Base-by-base conservation (phyloP, 2,888 invertebrate genomes). In the Drosophila anomalipes region DNA sequence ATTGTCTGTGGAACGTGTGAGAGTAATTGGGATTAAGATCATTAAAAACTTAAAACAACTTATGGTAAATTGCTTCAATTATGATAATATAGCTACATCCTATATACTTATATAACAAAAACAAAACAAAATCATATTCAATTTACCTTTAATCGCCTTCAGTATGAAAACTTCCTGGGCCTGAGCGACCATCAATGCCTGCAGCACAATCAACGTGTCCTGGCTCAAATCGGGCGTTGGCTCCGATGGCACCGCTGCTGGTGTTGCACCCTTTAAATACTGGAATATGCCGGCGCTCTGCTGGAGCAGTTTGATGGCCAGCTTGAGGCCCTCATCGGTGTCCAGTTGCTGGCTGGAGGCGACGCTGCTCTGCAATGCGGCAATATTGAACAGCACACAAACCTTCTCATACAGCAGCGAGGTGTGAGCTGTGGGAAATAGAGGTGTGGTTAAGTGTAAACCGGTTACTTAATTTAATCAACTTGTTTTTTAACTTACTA, bases 91-190 rank as follows among this genome's bases (percentile, higher is more conserved):
- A n/a, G 41, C 10, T n/a, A 41, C 9, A n/a, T 10, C n/a, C 4
- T 41, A 5, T 16, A 22, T 22, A 22, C 22, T 22, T 22, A 2
- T 37, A 37, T 16, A 37, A 16, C 28, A 0, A 28, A 28, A 28
- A 28, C 28, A 28, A 28, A 28, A 12, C 14, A 22, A 22, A 22
- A 14, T 7, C 3, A 22, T 2, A 19, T 5, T 30, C 0, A 0
- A 16, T 19, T 33, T 91, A 96, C 96, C 97, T 91, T 96, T 95
- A 79, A 97, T 97, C 61, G 99, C 99, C 94, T 99, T 99, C 91
- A 97, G 95, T 57, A 98, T 98, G 93, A 99, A 97, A 80, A 98
- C 97, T 94, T 99, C 99, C 94, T 99, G 99, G 12, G 98, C 99
- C 94, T 99, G 99, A 22, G 99, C 99, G 56, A 99, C 94, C 98